Evolutionary conservation across 1,140 invertebrate species (phyloP).

Genomic region (Papilio helenus): DNA sequence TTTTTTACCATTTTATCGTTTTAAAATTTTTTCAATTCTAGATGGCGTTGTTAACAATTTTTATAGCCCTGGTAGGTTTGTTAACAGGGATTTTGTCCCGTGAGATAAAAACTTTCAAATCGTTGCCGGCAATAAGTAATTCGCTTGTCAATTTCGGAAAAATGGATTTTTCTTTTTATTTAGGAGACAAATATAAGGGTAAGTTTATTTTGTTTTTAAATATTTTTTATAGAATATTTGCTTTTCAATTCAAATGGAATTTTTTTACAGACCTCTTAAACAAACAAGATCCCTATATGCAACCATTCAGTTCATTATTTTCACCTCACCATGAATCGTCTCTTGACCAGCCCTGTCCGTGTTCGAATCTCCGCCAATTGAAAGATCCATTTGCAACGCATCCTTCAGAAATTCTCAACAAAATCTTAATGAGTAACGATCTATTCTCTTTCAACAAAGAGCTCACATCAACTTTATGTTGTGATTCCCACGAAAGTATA

Average conservation of each 20-base stretch:
- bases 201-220: slow-evolving; percentile 33
- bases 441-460: slow-evolving; percentile 62
- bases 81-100: slow-evolving; percentile 42
- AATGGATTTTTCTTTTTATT: slow-evolving; percentile 71
- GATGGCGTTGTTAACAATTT: background rate
- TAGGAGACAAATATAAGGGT: slow-evolving; percentile 62
- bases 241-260: background rate
- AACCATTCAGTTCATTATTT: background rate
- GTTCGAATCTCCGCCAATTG: slow-evolving; percentile 50
- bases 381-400: slow-evolving; percentile 50
- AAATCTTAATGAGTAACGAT: slow-evolving; percentile 60
- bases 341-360: slow-evolving; percentile 61
- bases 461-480: slow-evolving; percentile 59
- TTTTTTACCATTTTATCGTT: background rate
- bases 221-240: background rate
- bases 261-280: slow-evolving; percentile 23
- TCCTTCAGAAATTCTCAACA: slow-evolving; percentile 62
- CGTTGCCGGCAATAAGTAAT: slow-evolving; percentile 59
- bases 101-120: slow-evolving; percentile 45
- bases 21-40: background rate
- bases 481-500: slow-evolving; percentile 64
- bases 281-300: slow-evolving; percentile 10
- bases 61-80: slow-evolving; percentile 33
- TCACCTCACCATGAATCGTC: slow-evolving; percentile 41
- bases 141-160: slow-evolving; percentile 74